These are phyloP conservation scores for Xenotilapia longispinis DNA, from an alignment of 2,113 vertebrate genomes.

Conservation along the genomic window DNA sequence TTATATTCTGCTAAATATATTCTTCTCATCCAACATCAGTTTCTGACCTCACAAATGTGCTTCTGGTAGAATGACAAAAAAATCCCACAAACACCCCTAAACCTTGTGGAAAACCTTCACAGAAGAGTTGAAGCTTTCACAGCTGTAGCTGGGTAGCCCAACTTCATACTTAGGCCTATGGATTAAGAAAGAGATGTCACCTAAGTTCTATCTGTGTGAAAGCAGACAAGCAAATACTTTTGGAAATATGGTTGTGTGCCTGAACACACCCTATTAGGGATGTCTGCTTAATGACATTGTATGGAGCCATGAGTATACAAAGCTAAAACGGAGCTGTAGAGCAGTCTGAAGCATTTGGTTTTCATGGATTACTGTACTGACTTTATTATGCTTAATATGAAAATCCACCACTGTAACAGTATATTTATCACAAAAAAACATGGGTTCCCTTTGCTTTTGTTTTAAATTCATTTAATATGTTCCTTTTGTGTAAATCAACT, in stretches of 20 bases:
- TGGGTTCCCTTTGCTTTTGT: not conserved
- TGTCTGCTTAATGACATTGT: not conserved
- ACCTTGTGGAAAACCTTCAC: not conserved
- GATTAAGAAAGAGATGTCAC: not conserved
- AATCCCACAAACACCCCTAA: not conserved
- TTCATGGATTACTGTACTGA: not conserved
- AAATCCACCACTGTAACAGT: not conserved
- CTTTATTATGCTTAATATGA: not conserved
- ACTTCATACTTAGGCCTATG: not conserved
- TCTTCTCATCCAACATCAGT: not conserved
- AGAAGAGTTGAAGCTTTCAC: not conserved
- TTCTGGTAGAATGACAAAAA: not conserved
- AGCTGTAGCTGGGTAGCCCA: not conserved
- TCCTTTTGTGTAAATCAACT: not conserved
- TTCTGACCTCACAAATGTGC: not conserved
- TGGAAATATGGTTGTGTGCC: not conserved
- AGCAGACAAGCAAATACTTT: not conserved
- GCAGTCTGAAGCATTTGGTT: not conserved
- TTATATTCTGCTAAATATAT: not conserved
- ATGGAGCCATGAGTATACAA: not conserved
- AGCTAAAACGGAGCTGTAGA: not conserved
- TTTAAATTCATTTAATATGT: not conserved
- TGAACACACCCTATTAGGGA: not conserved
- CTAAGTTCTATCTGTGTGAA: not conserved
- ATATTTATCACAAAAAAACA: not conserved